These are phyloP conservation scores for Potorous gilbertii DNA, from an alignment of 2,797 vertebrate species.

Conservation along the genomic window DNA sequence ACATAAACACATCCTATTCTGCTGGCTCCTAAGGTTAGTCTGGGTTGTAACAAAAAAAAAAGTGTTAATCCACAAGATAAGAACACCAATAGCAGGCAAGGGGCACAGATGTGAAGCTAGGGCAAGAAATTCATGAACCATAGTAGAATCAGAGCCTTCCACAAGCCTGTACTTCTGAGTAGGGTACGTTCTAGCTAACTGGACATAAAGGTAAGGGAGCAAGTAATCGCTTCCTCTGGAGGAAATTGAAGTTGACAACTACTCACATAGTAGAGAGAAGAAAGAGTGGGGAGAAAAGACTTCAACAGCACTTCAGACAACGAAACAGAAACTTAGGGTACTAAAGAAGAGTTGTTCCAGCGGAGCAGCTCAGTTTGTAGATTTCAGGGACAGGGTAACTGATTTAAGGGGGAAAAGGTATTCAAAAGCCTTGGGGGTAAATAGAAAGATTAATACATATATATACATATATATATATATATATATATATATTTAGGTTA, in stretches of 20 bases:
- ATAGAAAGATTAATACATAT: background rate
- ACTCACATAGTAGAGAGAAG: background rate
- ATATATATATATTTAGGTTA: background rate
- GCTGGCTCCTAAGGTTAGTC: background rate
- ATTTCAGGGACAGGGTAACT: background rate
- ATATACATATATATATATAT: background rate
- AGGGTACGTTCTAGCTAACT: background rate
- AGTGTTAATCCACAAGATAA: background rate
- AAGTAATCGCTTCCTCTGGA: background rate
- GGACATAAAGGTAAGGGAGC: background rate
- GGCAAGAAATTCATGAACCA: background rate
- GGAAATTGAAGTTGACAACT: background rate
- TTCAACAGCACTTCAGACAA: background rate
- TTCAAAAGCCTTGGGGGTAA: background rate
- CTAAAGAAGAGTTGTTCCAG: background rate
- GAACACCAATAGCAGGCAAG: rapidly evolving
- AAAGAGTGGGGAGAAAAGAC: background rate
- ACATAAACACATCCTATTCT: background rate
- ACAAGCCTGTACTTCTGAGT: background rate
- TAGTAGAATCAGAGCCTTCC: background rate
- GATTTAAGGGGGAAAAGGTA: background rate
- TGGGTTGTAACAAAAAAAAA: background rate
- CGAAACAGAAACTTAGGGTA: background rate
- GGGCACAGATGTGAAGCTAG: background rate
- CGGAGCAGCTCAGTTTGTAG: background rate